These are phyloP conservation scores for Apogon talboti DNA, from an alignment of 2,797 vertebrate species.

Conservation along the genomic window DNA sequence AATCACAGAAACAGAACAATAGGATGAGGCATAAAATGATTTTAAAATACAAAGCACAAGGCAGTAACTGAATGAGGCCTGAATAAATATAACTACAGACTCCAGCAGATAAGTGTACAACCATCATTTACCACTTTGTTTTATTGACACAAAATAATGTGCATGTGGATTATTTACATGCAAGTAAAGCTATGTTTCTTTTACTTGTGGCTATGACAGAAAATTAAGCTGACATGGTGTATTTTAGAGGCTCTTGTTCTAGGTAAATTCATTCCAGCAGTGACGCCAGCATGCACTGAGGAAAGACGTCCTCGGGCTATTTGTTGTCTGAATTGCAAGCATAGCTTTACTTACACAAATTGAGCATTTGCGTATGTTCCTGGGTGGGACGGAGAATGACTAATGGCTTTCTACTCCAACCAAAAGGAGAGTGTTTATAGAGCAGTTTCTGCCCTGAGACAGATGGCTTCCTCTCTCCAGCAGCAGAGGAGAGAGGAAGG, in stretches of 20 bases:
- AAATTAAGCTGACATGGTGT: slow-evolving; percentile 2
- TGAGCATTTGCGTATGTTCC: slow-evolving; percentile 15
- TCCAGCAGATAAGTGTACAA: neutral
- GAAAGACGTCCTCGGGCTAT: slow-evolving; percentile 12
- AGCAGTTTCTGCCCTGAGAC: slow-evolving; percentile 47
- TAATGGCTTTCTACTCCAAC: slow-evolving; percentile 35
- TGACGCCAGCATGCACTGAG: slow-evolving; percentile 9
- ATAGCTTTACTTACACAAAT: slow-evolving; percentile 25
- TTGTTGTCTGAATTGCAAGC: slow-evolving; percentile 32
- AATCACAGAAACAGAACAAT: slow-evolving; percentile 16
- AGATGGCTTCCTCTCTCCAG: slow-evolving; percentile 60
- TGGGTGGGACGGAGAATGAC: slow-evolving; percentile 35
- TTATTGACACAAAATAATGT: neutral
- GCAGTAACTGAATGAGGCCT: neutral
- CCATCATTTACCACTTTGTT: neutral
- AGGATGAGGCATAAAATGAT: neutral
- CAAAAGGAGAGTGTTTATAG: slow-evolving; percentile 53
- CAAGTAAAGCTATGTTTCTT: neutral
- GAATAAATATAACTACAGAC: neutral
- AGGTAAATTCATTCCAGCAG: slow-evolving; percentile 16
- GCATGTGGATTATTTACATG: slow-evolving; percentile 4
- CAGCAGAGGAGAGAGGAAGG: slow-evolving; percentile 65
- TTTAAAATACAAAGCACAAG: neutral
- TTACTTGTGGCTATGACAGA: neutral
- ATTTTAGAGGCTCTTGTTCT: slow-evolving; percentile 15